Evolutionary conservation across 2,797 vertebrate species (phyloP).

Genomic region (Linurgus olivaceus): DNA sequence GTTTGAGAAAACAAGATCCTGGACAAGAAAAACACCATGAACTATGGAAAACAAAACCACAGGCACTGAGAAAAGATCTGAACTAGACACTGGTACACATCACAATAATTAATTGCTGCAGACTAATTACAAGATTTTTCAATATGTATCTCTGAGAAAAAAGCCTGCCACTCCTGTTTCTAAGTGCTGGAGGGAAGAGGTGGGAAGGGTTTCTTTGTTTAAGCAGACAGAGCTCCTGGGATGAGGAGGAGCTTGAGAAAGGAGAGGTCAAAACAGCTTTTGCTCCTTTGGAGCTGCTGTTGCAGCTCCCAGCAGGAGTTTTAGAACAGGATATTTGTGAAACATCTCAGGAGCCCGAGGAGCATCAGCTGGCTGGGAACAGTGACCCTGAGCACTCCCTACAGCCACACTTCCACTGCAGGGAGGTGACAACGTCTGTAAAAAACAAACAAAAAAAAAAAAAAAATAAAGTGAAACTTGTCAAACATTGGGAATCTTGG

Average conservation of each 20-base stretch:
- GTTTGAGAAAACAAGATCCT: neutral
- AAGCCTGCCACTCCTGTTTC: neutral
- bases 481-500: neutral
- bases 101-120: neutral
- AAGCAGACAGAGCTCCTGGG: constrained; percentile 15
- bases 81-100: neutral
- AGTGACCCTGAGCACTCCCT: neutral
- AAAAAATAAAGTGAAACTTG: neutral
- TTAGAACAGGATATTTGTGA: neutral
- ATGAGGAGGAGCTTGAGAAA: neutral
- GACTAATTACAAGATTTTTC: neutral
- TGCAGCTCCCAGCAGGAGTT: constrained; percentile 2
- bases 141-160: neutral
- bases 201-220: constrained; percentile 25
- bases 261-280: constrained; percentile 18
- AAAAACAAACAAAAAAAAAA: neutral
- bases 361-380: neutral
- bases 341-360: neutral
- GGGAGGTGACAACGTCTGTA: neutral
- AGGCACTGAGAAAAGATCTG: neutral
- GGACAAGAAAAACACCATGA: neutral
- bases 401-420: neutral
- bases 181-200: constrained; percentile 6
- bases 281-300: neutral
- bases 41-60: neutral